Evolutionary conservation across 2,797 vertebrate genomes (phyloP), one percentile per base, ranked within the genome.

Genomic region (Martes flavigula): DNA sequence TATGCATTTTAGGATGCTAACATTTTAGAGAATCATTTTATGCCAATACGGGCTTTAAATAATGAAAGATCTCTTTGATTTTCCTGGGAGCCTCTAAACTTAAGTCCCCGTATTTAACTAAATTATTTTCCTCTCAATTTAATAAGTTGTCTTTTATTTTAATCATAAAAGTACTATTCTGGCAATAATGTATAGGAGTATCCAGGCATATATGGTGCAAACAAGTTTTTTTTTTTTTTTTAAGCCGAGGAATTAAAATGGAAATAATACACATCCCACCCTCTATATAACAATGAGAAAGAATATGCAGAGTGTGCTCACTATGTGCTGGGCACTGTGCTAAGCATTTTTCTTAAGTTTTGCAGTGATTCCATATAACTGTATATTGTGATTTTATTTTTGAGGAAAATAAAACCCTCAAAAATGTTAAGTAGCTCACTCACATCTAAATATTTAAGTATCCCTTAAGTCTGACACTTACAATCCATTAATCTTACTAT

Each of bases 91-190:
- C 66, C 43, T 18, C 11, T 62, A 5, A n/a, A 48, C 5, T 75
- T 75, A 48, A 77, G 18, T 23, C 73, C 27, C 27, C 18, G 5
- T 12, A 81, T 68, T 48, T 79, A 87, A 43, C 14, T 95, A 84
- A 60, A 13, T 5, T n/a, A 51, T 92, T 75, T 51, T 48, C 14
- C 2, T 86, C 14, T 90, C 21, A 79, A n/a, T 73, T 62, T n/a
- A 96, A 35, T 58, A 86, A 54, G 14, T 15, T 66, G 13, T 9
- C 35, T 89, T 96, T 84, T 7, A 87, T 82, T 77, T 94, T 54
- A 93, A 0, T 84, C 12, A 84, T 35, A 43, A 88, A 93, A 86
- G 7, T 23, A 72, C 4, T 35, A 14, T 38, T 21, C 48, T 54
- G 30, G 18, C 35, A 72, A 78, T 88, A 88, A 58, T 54, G 25